phyloP scores from a whole-genome alignment of 2,888 invertebrate genomes.

The Phortica okadai region DNA sequence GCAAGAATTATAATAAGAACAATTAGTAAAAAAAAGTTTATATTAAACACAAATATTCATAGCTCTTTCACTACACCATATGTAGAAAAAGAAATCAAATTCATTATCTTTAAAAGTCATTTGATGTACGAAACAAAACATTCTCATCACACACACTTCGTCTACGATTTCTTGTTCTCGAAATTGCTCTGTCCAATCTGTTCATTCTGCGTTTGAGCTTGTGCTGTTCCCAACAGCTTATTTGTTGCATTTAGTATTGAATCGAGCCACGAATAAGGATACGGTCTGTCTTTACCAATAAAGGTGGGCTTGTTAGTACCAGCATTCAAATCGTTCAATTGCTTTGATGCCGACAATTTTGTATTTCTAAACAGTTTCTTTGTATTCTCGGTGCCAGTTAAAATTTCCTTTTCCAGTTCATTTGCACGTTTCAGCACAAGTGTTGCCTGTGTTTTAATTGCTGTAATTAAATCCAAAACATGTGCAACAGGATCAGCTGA shows the following conservation, averaged over 20 bases:
- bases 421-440: background rate
- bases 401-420: background rate
- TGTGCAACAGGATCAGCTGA: background rate
- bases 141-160: no score
- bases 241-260: background rate
- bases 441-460: background rate
- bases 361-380: background rate
- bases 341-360: background rate
- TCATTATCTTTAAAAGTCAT: no score
- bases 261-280: slow-evolving; percentile 5
- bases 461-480: background rate
- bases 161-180: no score
- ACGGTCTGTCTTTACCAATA: background rate
- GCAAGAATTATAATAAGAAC: no score
- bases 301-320: no score
- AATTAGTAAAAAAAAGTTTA: background rate
- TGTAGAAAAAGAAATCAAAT: background rate
- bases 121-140: no score
- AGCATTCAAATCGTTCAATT: no score
- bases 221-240: no score
- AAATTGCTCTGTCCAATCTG: no score
- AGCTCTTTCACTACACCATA: background rate
- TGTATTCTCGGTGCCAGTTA: background rate
- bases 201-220: no score
- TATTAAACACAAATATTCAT: background rate